phyloP scores from a whole-genome alignment of 2,113 vertebrate species.

The Perca flavescens region DNA sequence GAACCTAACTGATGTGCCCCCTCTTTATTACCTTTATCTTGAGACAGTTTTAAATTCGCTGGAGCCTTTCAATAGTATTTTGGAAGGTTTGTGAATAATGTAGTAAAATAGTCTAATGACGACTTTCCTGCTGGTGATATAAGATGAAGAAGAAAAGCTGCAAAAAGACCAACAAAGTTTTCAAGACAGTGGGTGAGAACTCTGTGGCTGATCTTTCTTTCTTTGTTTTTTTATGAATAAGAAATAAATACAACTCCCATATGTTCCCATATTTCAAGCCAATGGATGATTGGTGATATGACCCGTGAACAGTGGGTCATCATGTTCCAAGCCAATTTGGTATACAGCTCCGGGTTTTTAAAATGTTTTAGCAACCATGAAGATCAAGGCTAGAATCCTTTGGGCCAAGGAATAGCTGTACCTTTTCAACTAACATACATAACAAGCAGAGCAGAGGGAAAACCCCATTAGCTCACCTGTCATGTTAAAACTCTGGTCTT shows the following conservation, averaged over 20 bases:
- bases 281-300: neutral
- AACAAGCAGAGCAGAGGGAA: slow-evolving; percentile 11
- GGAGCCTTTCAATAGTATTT: too few relatives aligned
- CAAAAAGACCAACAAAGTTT: neutral
- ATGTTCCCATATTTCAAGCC: neutral
- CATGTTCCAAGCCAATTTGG: neutral
- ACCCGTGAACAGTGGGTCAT: neutral
- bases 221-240: neutral
- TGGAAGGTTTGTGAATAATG: too few relatives aligned
- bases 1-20: too few relatives aligned
- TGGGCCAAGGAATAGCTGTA: neutral
- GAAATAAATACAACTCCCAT: slow-evolving; percentile 2
- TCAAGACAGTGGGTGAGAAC: neutral
- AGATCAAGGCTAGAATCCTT: slow-evolving; percentile 8
- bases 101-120: neutral
- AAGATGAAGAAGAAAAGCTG: neutral
- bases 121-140: neutral
- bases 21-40: too few relatives aligned
- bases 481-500: slow-evolving; percentile 5
- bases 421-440: neutral
- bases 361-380: neutral
- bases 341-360: neutral
- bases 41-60: too few relatives aligned
- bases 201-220: neutral
- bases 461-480: neutral